Evolutionary conservation across 2,797 vertebrate species (phyloP).

Genomic region (Anguilla pacifica): DNA sequence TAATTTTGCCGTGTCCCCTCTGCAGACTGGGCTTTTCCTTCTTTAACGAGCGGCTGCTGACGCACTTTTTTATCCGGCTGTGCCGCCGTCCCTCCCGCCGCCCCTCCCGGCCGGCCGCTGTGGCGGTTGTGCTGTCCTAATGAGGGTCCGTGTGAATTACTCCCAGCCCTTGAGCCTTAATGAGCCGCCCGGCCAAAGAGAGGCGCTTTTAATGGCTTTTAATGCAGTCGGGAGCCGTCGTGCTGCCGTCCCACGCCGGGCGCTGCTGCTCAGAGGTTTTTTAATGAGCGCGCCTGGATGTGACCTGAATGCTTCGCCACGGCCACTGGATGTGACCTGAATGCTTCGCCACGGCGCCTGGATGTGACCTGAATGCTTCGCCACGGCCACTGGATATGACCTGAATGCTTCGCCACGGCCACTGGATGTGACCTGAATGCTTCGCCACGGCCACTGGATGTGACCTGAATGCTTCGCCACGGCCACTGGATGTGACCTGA

Average conservation of each 20-base stretch:
- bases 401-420: too few relatives aligned
- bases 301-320: slow-evolving; percentile 23
- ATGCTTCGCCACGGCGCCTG: background rate
- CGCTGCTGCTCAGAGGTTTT: slow-evolving; percentile 38
- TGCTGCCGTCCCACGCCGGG: slow-evolving; percentile 35
- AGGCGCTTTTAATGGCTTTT: slow-evolving; percentile 50
- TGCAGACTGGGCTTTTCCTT: background rate
- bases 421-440: too few relatives aligned
- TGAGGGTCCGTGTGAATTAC: slow-evolving; percentile 42
- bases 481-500: too few relatives aligned
- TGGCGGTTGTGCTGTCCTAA: slow-evolving; percentile 38
- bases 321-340: background rate
- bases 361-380: background rate
- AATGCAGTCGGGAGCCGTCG: slow-evolving; percentile 44
- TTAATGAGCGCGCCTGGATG: slow-evolving; percentile 48
- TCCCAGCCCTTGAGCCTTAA: slow-evolving; percentile 44
- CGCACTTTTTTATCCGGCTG: background rate
- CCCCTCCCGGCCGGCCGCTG: background rate
- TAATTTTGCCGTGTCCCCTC: background rate
- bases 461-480: too few relatives aligned
- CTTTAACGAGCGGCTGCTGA: slow-evolving; percentile 8
- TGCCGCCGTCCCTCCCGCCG: background rate
- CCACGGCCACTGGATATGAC: background rate
- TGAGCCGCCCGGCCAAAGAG: slow-evolving; percentile 43
- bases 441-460: too few relatives aligned